Percentiles rank a stretch among this genome's conserved stretches.
phyloP scores from a whole-genome alignment of 2,888 invertebrate genomes.

The Caenorhabditis doughertyi region DNA sequence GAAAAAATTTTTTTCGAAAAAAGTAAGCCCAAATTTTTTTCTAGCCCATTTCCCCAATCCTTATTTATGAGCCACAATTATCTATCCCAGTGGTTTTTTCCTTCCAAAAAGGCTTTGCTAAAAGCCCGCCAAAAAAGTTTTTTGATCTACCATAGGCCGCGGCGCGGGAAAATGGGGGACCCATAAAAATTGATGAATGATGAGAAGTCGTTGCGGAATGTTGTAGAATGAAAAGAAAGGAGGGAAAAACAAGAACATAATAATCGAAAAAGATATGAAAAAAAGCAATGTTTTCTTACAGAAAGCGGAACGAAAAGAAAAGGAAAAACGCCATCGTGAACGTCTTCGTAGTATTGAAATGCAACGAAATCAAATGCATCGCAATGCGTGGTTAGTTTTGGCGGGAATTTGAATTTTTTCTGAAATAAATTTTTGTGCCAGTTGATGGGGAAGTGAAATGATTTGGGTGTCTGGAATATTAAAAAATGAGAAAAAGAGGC shows the following conservation, averaged over 20 bases:
- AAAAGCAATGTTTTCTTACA: constrained; percentile 58
- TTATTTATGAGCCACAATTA: constrained; percentile 50
- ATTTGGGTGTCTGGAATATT: too few relatives aligned
- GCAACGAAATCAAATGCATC: constrained; percentile 76
- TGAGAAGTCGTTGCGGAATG: constrained; percentile 7
- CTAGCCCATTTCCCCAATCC: constrained; percentile 4
- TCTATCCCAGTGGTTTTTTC: background rate
- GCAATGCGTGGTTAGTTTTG: constrained; percentile 74
- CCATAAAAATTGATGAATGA: constrained; percentile 39
- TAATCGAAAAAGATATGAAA: background rate
- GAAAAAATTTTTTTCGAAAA: constrained; percentile 1
- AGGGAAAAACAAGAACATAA: constrained; percentile 1
- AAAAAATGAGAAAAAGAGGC: too few relatives aligned
- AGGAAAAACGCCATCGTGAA: constrained; percentile 79
- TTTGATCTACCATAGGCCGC: constrained; percentile 45
- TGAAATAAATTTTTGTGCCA: background rate
- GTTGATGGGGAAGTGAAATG: too few relatives aligned
- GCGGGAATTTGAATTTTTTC: too few relatives aligned
- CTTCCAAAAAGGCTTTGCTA: too few relatives aligned
- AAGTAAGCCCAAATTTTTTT: background rate
- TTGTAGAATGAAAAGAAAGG: background rate
- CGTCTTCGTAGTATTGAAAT: constrained; percentile 75
- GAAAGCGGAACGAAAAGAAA: constrained; percentile 81
- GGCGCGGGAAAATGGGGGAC: background rate
- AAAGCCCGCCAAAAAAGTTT: background rate